These are phyloP conservation scores for Carcinoscorpius rotundicauda DNA, from an alignment of 1,140 invertebrate genomes.

Conservation along the genomic window DNA sequence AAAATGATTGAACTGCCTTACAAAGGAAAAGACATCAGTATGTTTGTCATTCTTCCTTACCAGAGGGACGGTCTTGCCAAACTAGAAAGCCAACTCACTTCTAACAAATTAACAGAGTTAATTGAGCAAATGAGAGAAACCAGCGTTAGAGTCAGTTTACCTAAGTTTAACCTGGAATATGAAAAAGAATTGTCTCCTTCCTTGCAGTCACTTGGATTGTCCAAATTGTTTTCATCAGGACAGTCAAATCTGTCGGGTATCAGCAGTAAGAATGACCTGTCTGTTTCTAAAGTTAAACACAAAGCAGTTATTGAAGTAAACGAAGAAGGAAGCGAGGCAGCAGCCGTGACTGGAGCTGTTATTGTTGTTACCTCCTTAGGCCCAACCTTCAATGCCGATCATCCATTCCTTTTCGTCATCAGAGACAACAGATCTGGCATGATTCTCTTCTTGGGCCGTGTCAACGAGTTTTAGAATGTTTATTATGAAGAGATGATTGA, in stretches of 20 bases:
- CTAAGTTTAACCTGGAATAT: slow-evolving; percentile 26
- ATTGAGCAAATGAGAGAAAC: neutral
- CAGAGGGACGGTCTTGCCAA: slow-evolving; percentile 14
- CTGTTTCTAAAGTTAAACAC: slow-evolving; percentile 32
- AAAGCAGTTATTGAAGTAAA: slow-evolving; percentile 46
- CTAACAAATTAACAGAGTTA: slow-evolving; percentile 4
- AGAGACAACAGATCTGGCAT: neutral
- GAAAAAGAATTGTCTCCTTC: slow-evolving; percentile 14
- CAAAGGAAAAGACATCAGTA: slow-evolving; percentile 34
- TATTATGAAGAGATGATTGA: no score
- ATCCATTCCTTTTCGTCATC: neutral
- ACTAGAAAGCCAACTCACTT: slow-evolving; percentile 11
- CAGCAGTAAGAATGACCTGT: slow-evolving; percentile 5
- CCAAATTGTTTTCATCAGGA: slow-evolving; percentile 20
- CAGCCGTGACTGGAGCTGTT: slow-evolving; percentile 44
- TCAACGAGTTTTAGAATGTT: no score
- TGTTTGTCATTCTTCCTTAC: slow-evolving; percentile 30
- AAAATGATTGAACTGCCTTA: slow-evolving; percentile 55
- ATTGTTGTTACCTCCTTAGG: neutral
- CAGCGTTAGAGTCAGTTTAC: slow-evolving; percentile 23
- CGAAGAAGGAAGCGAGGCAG: slow-evolving; percentile 57
- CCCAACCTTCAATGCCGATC: no score
- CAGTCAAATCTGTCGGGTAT: slow-evolving; percentile 23
- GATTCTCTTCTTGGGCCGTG: neutral
- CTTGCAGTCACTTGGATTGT: slow-evolving; percentile 21